A percentile compares a stretch with the other conserved stretches of the same genome.
Conservation (phyloP, 2,113 vertebrate species). For the Oncorhynchus masou region DNA sequence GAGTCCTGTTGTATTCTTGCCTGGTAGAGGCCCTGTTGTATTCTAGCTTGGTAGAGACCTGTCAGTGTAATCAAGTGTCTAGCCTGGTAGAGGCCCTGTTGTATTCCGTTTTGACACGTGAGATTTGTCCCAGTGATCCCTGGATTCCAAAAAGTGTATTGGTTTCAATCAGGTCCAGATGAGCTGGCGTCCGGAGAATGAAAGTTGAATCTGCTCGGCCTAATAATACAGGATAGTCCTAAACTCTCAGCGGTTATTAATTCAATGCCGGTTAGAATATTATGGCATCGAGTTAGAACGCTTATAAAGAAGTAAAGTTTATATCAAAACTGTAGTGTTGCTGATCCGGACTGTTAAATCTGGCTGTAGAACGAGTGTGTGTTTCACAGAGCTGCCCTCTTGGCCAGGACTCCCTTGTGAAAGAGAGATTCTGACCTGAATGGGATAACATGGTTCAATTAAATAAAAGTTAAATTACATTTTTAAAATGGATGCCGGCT, state of each 20-base stretch:
- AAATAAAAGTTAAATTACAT: background rate
- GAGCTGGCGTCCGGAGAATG: constrained; percentile 56
- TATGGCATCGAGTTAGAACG: background rate
- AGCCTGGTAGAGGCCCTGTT: too few species aligned
- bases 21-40: too few species aligned
- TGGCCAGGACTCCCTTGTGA: too few species aligned
- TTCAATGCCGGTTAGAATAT: background rate
- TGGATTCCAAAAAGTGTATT: constrained; percentile 52
- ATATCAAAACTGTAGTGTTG: background rate
- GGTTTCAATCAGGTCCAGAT: constrained; percentile 64
- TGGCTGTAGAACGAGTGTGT: too few species aligned
- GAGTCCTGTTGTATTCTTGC: too few species aligned
- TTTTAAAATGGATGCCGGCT: too few species aligned
- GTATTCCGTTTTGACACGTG: constrained; percentile 62
- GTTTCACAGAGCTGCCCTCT: too few species aligned
- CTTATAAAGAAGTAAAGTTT: background rate
- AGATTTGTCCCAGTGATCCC: constrained; percentile 71
- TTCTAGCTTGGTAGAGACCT: too few species aligned
- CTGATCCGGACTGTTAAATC: too few species aligned
- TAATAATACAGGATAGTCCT: background rate
- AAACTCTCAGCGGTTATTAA: background rate
- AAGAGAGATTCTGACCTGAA: too few species aligned
- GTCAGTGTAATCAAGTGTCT: too few species aligned
- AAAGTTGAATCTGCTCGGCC: constrained; percentile 25
- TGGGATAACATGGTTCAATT: too few species aligned